A percentile compares a stretch with the other conserved stretches of the same genome.
Conservation (phyloP, 2,888 invertebrate genomes). For the Hyalella azteca region DNA sequence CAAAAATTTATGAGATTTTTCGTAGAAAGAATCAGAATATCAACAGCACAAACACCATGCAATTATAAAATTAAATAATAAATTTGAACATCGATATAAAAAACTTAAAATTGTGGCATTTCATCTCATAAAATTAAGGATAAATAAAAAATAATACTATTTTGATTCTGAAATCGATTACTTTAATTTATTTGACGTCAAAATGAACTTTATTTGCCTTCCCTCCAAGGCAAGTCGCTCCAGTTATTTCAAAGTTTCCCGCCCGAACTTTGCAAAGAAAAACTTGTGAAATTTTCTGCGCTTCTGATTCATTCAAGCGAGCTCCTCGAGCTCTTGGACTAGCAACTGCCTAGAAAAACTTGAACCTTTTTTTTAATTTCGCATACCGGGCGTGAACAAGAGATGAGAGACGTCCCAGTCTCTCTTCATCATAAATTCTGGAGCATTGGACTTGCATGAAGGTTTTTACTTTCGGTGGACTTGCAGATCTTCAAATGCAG, state of each 20-base stretch:
- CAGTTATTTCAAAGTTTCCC: not conserved
- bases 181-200: no score
- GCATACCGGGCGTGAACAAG: not conserved
- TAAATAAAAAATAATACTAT: no score
- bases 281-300: not conserved
- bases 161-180: no score
- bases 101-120: no score
- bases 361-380: not conserved
- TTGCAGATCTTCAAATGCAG: not conserved
- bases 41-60: no score
- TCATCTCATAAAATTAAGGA: no score
- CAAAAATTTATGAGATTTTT: no score
- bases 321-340: not conserved
- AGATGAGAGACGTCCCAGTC: slow-evolving; percentile 4
- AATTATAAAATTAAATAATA: no score
- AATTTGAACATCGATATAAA: no score
- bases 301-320: not conserved
- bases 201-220: no score
- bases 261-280: not conserved
- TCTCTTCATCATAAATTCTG: slow-evolving; percentile 30
- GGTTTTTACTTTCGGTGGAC: not conserved
- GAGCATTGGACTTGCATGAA: slow-evolving; percentile 30
- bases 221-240: no score
- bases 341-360: not conserved
- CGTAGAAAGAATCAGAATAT: no score